These are phyloP conservation scores for Pyrochroa serraticornis DNA, from an alignment of 2,888 invertebrate genomes.

Conservation along the genomic window DNA sequence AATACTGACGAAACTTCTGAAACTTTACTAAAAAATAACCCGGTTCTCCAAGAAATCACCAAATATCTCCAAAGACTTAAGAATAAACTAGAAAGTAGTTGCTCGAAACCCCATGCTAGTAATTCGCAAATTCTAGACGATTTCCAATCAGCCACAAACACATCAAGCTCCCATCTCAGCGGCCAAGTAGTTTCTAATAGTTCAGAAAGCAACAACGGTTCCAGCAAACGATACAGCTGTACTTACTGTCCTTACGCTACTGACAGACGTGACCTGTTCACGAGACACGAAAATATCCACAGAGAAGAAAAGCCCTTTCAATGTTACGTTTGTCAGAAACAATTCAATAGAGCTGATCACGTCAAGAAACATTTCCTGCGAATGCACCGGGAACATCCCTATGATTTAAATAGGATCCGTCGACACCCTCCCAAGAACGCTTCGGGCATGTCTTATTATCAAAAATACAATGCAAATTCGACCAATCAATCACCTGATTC, in stretches of 20 bases:
- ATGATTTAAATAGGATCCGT: constrained; percentile 82
- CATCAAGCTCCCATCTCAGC: constrained; percentile 15
- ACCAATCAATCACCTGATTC: constrained; percentile 46
- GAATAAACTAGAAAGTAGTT: constrained; percentile 63
- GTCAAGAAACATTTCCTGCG: constrained; percentile 92
- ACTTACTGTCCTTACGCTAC: constrained; percentile 90
- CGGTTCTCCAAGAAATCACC: constrained; percentile 75
- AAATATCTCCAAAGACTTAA: constrained; percentile 73
- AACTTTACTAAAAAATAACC: constrained; percentile 72
- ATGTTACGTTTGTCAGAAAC: constrained; percentile 90
- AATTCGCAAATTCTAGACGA: constrained; percentile 50
- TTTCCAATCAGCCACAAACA: constrained; percentile 34
- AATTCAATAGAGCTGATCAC: constrained; percentile 92
- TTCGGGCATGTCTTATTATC: constrained; percentile 61
- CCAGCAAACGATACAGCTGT: constrained; percentile 79
- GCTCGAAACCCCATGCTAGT: constrained; percentile 50
- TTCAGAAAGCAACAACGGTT: constrained; percentile 35
- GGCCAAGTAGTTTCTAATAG: constrained; percentile 31
- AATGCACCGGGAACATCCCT: constrained; percentile 89
- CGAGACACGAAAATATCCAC: constrained; percentile 92
- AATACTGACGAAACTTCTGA: constrained; percentile 65
- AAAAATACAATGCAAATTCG: constrained; percentile 54
- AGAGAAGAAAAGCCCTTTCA: constrained; percentile 93
- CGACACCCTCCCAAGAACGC: constrained; percentile 67
- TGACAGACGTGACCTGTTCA: constrained; percentile 87